These are phyloP conservation scores for Andrena bicolor DNA, from an alignment of 2,888 invertebrate species.

Conservation along the genomic window DNA sequence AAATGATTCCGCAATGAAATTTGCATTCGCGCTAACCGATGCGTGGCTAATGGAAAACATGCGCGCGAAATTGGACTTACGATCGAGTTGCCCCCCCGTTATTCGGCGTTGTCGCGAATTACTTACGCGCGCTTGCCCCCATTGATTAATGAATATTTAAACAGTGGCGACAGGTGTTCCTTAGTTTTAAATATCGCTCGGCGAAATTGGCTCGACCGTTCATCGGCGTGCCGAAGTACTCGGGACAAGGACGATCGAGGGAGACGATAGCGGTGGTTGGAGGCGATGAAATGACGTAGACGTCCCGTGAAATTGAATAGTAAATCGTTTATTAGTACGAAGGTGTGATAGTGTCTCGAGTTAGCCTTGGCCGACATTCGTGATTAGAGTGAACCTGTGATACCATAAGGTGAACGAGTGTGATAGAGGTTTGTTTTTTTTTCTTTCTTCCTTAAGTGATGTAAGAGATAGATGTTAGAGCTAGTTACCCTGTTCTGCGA, in stretches of 20 bases:
- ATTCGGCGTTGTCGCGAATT: constrained; percentile 26
- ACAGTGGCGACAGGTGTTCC: not conserved
- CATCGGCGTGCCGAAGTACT: too few relatives aligned
- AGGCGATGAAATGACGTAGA: constrained; percentile 54
- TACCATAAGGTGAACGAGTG: constrained; percentile 78
- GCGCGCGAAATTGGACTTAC: constrained; percentile 47
- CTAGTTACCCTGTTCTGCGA: constrained; percentile 84
- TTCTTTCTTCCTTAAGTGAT: constrained; percentile 73
- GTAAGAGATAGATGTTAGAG: constrained; percentile 82
- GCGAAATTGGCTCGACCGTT: not conserved
- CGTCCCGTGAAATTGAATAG: constrained; percentile 79
- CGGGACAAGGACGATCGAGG: not conserved
- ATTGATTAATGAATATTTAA: constrained; percentile 29
- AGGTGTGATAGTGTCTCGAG: constrained; percentile 81
- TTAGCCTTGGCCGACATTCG: constrained; percentile 75
- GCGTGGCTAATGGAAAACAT: constrained; percentile 53
- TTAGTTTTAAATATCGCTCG: not conserved
- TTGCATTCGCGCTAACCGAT: constrained; percentile 49
- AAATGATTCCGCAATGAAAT: constrained; percentile 54
- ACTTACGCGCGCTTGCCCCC: constrained; percentile 30
- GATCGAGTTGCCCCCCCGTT: constrained; percentile 35
- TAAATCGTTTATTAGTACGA: constrained; percentile 84
- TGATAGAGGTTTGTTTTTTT: constrained; percentile 67
- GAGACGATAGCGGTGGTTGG: not conserved
- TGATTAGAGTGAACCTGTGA: constrained; percentile 78